These are phyloP conservation scores for Diadumene lineata DNA, from an alignment of 92 coral and sea anemone genomes.

Conservation along the genomic window DNA sequence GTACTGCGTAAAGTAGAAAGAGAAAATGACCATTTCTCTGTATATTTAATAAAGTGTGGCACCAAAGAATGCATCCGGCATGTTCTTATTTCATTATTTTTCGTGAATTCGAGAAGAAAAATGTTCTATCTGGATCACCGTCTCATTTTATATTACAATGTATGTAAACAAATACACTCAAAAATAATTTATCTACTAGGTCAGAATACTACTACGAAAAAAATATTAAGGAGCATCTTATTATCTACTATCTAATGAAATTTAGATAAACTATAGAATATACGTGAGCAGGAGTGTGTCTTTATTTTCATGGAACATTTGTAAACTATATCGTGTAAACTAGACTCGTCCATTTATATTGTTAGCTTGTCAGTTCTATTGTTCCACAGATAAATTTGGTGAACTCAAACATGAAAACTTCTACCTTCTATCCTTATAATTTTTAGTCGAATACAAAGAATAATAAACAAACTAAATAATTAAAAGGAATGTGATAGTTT, in stretches of 20 bases:
- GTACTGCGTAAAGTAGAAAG: background rate
- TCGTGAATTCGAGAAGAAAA: slow-evolving; percentile 21
- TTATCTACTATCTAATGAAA: background rate
- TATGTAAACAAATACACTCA: slow-evolving; percentile 43
- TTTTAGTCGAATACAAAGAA: slow-evolving; percentile 32
- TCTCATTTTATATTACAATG: slow-evolving; percentile 43
- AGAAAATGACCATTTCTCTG: background rate
- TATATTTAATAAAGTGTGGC: background rate
- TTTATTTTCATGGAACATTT: slow-evolving; percentile 3
- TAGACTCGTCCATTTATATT: slow-evolving; percentile 20
- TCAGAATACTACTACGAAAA: background rate
- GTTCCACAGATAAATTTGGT: slow-evolving; percentile 79
- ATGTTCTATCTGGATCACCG: slow-evolving; percentile 27
- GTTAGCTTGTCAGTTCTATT: slow-evolving; percentile 93
- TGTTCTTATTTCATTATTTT: background rate
- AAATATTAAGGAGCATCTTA: background rate
- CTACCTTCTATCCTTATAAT: slow-evolving; percentile 2
- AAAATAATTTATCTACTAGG: slow-evolving; percentile 1
- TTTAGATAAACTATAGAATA: background rate
- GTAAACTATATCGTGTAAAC: slow-evolving; percentile 4
- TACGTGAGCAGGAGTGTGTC: background rate
- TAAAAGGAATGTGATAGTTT: slow-evolving; percentile 2
- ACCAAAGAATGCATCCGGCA: background rate
- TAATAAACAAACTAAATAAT: slow-evolving; percentile 45
- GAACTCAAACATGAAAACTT: slow-evolving; percentile 52